phyloP scores from a whole-genome alignment of 2,888 invertebrate species.

The Sinohyriopsis cumingii region DNA sequence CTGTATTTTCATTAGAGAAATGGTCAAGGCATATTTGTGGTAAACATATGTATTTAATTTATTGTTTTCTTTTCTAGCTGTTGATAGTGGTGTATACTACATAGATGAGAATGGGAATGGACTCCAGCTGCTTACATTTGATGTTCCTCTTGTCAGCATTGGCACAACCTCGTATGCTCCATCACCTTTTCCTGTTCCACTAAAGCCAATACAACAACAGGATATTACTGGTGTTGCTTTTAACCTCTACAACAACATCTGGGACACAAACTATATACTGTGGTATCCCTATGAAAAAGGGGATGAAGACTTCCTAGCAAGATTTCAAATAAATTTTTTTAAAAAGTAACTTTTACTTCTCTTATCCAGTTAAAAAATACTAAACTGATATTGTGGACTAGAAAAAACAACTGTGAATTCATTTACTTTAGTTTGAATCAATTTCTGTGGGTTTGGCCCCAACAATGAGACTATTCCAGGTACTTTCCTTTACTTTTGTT shows the following conservation, averaged over 20 bases:
- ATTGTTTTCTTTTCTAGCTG: constrained; percentile 30
- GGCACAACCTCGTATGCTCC: constrained; percentile 39
- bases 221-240: constrained; percentile 57
- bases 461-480: no score
- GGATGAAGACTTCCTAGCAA: constrained; percentile 50
- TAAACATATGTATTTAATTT: not conserved
- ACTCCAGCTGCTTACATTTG: constrained; percentile 41
- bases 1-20: no score
- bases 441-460: no score
- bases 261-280: constrained; percentile 68
- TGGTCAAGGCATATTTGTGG: not conserved
- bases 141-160: constrained; percentile 57
- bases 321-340: constrained; percentile 40
- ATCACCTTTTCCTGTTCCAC: constrained; percentile 61
- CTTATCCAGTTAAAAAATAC: no score
- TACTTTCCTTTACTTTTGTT: no score
- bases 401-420: no score
- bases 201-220: constrained; percentile 48
- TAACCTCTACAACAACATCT: constrained; percentile 67
- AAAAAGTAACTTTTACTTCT: no score
- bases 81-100: constrained; percentile 41
- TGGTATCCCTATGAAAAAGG: constrained; percentile 62
- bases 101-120: constrained; percentile 29
- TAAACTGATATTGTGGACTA: no score
- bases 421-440: no score